These are phyloP conservation scores for Trachelus iudaicus DNA, from an alignment of 2,888 invertebrate species.

Conservation along the genomic window DNA sequence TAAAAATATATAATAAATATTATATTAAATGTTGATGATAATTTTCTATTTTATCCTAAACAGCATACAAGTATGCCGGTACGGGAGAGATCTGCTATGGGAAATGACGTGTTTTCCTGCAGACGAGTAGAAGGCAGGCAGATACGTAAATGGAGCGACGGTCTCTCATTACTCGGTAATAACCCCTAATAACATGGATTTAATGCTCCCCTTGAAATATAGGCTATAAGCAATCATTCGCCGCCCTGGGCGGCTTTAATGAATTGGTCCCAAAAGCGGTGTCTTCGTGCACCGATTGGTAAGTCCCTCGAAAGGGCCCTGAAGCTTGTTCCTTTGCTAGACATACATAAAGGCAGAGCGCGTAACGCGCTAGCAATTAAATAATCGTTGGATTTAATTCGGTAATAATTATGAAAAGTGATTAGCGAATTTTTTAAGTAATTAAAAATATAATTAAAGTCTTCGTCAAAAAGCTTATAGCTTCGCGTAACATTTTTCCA, in stretches of 20 bases:
- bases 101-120: slow-evolving; percentile 17
- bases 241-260: slow-evolving; percentile 56
- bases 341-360: background rate
- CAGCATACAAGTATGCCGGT: background rate
- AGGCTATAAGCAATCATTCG: slow-evolving; percentile 50
- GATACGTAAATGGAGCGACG: slow-evolving; percentile 47
- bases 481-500: background rate
- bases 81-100: background rate
- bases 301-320: background rate
- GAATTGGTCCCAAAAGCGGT: slow-evolving; percentile 38
- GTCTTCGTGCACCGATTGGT: background rate
- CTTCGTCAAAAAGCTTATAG: background rate
- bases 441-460: background rate
- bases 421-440: background rate
- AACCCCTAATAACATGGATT: slow-evolving; percentile 57
- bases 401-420: background rate
- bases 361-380: background rate
- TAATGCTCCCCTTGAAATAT: slow-evolving; percentile 50
- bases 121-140: slow-evolving; percentile 19
- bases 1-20: background rate
- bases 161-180: slow-evolving; percentile 55
- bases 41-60: background rate
- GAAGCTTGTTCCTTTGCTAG: background rate
- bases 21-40: background rate
- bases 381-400: background rate